A percentile compares a stretch with the other conserved stretches of the same genome.
phyloP scores from a whole-genome alignment of 2,888 invertebrate species.

The Teleogryllus oceanicus region DNA sequence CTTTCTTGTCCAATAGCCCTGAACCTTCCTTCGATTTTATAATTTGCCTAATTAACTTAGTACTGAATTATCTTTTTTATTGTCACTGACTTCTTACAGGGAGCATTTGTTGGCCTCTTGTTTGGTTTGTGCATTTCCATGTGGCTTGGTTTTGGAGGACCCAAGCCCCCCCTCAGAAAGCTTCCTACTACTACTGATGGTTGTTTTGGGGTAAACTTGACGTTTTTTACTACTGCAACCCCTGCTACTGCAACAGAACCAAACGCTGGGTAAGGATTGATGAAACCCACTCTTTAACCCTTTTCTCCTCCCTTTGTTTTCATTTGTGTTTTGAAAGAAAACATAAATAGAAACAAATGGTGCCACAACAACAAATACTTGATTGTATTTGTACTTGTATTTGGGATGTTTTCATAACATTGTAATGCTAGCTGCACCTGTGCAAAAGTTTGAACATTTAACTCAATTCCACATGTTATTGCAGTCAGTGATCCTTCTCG shows the following conservation, averaged over 20 bases:
- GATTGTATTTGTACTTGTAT: no score
- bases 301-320: no score
- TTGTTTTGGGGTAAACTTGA: slow-evolving; percentile 46
- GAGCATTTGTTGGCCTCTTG: slow-evolving; percentile 64
- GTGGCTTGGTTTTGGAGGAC: slow-evolving; percentile 82
- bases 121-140: slow-evolving; percentile 65
- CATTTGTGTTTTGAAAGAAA: no score
- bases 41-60: not conserved
- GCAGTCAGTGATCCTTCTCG: no score
- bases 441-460: no score
- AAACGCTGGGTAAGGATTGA: not conserved
- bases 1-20: not conserved
- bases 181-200: slow-evolving; percentile 59
- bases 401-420: no score
- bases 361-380: no score
- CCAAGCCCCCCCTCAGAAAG: slow-evolving; percentile 59
- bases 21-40: not conserved
- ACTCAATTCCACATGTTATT: no score
- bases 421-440: no score
- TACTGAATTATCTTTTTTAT: not conserved
- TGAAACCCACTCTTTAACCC: not conserved
- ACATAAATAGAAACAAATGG: no score
- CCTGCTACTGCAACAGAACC: not conserved
- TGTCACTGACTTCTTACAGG: slow-evolving; percentile 49
- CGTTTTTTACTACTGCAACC: not conserved